Percentiles rank a stretch among this genome's conserved stretches.
Conservation (phyloP, 2,888 invertebrate species). For the Polylopha cassiicola region DNA sequence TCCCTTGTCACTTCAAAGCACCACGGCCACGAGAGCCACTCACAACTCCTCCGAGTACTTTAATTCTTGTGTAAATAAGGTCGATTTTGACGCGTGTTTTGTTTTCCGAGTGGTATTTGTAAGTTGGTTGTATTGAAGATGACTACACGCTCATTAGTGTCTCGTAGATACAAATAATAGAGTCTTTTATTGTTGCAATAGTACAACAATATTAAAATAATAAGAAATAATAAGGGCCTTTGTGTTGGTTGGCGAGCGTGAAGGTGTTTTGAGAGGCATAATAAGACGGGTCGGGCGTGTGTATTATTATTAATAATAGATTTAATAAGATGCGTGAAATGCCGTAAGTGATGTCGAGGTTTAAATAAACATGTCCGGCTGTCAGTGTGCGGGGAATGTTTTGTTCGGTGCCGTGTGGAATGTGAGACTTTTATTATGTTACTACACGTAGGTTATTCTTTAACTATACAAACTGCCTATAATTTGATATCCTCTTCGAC, state of each 20-base stretch:
- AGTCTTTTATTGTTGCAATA: conserved; percentile 53
- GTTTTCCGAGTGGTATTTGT: neutral
- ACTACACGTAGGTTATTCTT: no score
- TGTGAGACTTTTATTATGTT: no score
- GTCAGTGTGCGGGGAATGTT: neutral
- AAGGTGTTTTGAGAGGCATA: conserved; percentile 16
- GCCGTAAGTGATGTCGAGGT: conserved; percentile 15
- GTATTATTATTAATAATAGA: conserved; percentile 22
- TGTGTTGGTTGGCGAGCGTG: conserved; percentile 32
- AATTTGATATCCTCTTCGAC: no score
- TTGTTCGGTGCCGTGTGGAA: no score
- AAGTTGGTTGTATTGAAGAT: conserved; percentile 44
- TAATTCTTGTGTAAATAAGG: conserved; percentile 1
- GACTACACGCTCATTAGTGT: conserved; percentile 73
- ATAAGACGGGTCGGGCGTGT: conserved; percentile 10
- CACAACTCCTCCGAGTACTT: conserved; percentile 13
- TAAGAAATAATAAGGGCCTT: conserved; percentile 65
- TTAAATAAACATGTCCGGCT: conserved; percentile 11
- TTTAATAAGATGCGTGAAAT: conserved; percentile 23
- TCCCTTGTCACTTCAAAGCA: conserved; percentile 63
- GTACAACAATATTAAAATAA: conserved; percentile 74
- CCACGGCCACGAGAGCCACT: conserved; percentile 15
- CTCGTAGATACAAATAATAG: conserved; percentile 55
- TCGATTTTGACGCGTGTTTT: conserved; percentile 2
- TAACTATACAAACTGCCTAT: no score